These are phyloP conservation scores for Coptotermes formosanus DNA, from an alignment of 1,140 invertebrate species.

Conservation along the genomic window DNA sequence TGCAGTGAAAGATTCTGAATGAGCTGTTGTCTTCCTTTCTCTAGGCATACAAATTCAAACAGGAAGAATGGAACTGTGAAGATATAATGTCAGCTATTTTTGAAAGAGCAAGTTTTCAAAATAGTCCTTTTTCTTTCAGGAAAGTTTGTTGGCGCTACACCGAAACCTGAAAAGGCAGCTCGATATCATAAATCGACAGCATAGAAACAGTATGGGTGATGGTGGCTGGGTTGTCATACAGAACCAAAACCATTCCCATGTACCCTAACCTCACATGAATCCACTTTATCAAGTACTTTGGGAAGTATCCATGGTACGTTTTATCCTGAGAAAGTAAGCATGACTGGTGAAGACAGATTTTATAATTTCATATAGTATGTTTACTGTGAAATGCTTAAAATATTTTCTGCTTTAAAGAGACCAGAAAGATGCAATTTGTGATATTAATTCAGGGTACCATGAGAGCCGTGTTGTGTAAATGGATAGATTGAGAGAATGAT, in stretches of 20 bases:
- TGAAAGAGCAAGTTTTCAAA: no score
- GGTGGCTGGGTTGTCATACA: slow-evolving; percentile 28
- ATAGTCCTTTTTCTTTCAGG: slow-evolving; percentile 5
- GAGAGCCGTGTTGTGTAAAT: neutral
- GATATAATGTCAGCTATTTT: neutral
- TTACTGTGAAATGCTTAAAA: neutral
- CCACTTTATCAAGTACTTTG: neutral
- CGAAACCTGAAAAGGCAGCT: slow-evolving; percentile 26
- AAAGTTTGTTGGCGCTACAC: slow-evolving; percentile 30
- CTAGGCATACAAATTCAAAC: no score
- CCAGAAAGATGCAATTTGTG: neutral
- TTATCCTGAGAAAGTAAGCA: neutral
- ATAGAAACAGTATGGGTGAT: slow-evolving; percentile 4
- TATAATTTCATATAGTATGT: no score
- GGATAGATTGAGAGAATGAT: neutral
- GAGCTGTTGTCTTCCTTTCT: no score
- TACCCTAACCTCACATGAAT: slow-evolving; percentile 19
- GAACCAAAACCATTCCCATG: slow-evolving; percentile 23
- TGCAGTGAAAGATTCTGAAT: no score
- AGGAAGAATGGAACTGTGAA: neutral
- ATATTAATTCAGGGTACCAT: neutral
- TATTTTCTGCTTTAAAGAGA: neutral
- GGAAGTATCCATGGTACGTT: neutral
- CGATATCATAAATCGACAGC: slow-evolving; percentile 25
- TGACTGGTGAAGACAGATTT: neutral